Base-by-base conservation (phyloP, 2,888 invertebrate genomes). In the Meteorus colon region DNA sequence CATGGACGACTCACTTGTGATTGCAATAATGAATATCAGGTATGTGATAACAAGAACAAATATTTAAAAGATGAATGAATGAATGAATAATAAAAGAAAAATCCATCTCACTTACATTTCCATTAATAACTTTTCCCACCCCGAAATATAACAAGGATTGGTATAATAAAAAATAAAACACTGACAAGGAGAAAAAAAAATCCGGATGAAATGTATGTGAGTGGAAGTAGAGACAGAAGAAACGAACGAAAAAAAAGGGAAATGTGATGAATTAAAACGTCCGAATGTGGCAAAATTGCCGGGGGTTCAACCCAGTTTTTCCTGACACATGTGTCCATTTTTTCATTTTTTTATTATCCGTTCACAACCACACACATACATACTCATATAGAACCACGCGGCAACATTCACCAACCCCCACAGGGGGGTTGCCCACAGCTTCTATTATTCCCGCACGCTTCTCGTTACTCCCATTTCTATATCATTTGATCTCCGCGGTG, bases 1-100 rank as follows among this genome's bases (percentile, higher is more conserved):
- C 92, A 92, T 84, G 91, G 92, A 51, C 90, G 91, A 78, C 90
- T 93, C 81, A 91, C 91, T 84, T 93, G 93, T 88, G 91, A 91
- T 84, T 93, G 93, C 88, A 91, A 91, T 76, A 87, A 86, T 77
- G 90, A 90, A 59, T 87, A 89, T 79, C 88, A 91, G 86, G 92
- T 92, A 88, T 81, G 87, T 85, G 78, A 81, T 70, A 37, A 51
- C 55, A 51, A 66, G 29, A 67, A 72, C 55, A 10, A 12, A 41
- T 68, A 75, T 65, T 73, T 55, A 37, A 74, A 72, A 72, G 63
- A 67, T 31, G 66, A 55, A 19, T 16, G 16, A 12, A 67, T 34
- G 4, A 48, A 34, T 34, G 34, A 6, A 34, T 34, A 4, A 34
- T 34, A 76, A 45, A 41, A 34, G n/a, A 63, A 41, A 73, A 37